phyloP scores from a whole-genome alignment of 1,140 invertebrate species.

The Laupala kohalensis region DNA sequence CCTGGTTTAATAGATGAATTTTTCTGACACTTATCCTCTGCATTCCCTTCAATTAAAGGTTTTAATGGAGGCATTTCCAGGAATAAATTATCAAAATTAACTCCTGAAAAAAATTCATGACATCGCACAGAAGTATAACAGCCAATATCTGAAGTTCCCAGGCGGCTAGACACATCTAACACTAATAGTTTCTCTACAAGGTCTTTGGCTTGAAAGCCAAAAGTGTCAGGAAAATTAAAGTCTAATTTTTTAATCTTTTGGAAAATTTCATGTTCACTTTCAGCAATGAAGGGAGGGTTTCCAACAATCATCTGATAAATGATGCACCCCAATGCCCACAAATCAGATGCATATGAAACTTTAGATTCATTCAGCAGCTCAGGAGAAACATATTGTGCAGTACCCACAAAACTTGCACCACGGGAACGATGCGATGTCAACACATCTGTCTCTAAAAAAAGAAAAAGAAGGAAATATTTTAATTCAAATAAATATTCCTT shows the following conservation, averaged over 20 bases:
- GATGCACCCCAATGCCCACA: conserved; percentile 50
- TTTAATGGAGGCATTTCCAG: background rate
- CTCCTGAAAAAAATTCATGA: background rate
- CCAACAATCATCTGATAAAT: conserved; percentile 36
- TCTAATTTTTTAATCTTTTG: background rate
- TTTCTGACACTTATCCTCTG: background rate
- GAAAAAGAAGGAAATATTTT: too few species aligned
- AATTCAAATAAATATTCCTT: too few species aligned
- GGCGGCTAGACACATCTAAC: background rate
- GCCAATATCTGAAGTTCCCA: background rate
- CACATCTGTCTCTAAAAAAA: background rate
- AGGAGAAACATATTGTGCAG: background rate
- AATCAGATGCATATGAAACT: conserved; percentile 52
- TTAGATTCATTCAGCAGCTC: conserved; percentile 23
- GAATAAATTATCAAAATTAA: background rate
- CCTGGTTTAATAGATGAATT: background rate
- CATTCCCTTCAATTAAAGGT: background rate
- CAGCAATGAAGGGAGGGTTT: background rate
- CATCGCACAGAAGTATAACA: background rate
- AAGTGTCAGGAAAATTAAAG: background rate
- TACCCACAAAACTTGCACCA: background rate
- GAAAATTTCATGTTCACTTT: background rate
- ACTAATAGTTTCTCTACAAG: background rate
- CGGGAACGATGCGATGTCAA: background rate
- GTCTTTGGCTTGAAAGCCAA: background rate